Base-by-base conservation (phyloP, 2,797 vertebrate genomes). In the Protonibea diacanthus region DNA sequence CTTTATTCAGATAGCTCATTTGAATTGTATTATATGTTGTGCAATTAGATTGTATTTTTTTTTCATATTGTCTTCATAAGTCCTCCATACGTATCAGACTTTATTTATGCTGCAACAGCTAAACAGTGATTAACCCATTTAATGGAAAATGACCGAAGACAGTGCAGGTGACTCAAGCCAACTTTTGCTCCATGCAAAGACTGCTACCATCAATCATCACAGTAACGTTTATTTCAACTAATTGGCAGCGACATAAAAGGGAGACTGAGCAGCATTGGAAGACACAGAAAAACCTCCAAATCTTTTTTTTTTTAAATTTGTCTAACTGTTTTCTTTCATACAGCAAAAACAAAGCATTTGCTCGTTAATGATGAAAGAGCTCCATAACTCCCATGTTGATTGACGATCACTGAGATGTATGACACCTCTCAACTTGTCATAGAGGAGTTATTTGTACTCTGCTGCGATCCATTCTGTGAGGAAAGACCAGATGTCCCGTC, bases 401-500 rank as follows among this genome's bases (percentile, higher is more conserved):
- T 94, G 94, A 95, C 92, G 91, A 95, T 94, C 94, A 94, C 90
- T 94, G 93, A 95, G 94, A 95, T 95, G 94, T 94, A 93, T 95
- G 95, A 95, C 95, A 95, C 94, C 94, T 93, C 94, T 95, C 94
- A 94, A 94, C 94, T 94, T 94, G 94, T 94, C 94, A 94, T 92
- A 71, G 91, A 92, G 93, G 92, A 95, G 91, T 94, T 95, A 95
- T 95, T 94, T 95, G 94, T 94, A 93, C 94, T 94, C 93, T 82
- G 83, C 92, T 90, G 91, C 86, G 80, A 94, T 94, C 91, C 93
- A 87, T 94, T 94, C 93, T 91, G 92, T 93, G 94, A 94, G 92
- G 89, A 94, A 91, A 93, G 94, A 95, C 93, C 95, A 96, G 95
- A 95, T 96, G 95, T 95, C 94, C 93, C 93, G 82, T 94, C 94